Conservation (phyloP, 2,888 invertebrate genomes). For the Arenicola marina region DNA sequence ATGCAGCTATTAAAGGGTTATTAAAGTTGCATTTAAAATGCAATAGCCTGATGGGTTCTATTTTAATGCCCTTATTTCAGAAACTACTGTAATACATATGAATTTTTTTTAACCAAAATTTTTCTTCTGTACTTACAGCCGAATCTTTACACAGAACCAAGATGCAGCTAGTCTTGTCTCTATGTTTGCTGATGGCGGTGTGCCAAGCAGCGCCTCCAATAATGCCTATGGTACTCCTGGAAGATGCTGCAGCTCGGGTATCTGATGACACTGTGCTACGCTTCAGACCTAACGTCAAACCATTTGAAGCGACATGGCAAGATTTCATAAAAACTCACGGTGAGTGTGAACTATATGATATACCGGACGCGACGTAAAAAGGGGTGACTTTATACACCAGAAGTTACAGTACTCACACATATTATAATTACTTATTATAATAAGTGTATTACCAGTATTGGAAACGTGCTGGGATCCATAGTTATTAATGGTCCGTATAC, state of each 20-base stretch:
- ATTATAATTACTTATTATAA: background rate
- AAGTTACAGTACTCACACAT: no score
- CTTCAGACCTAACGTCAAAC: background rate
- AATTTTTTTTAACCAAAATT: no score
- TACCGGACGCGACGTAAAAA: background rate
- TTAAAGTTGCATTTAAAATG: no score
- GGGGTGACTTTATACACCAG: background rate
- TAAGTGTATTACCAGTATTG: background rate
- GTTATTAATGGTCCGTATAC: no score
- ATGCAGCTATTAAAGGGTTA: no score
- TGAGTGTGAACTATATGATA: background rate
- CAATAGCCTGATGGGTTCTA: no score
- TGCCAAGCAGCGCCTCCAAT: background rate
- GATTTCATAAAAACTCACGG: background rate
- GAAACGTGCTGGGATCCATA: no score
- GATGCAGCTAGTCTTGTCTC: background rate
- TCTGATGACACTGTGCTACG: background rate
- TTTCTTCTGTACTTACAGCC: no score
- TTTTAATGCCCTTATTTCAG: no score
- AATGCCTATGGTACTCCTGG: background rate
- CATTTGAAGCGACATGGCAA: background rate
- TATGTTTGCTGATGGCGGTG: background rate
- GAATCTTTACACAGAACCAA: no score
- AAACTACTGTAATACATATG: no score
- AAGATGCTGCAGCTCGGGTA: background rate